phyloP scores from a whole-genome alignment of 2,888 invertebrate species.

The Epistrophe grossulariae region DNA sequence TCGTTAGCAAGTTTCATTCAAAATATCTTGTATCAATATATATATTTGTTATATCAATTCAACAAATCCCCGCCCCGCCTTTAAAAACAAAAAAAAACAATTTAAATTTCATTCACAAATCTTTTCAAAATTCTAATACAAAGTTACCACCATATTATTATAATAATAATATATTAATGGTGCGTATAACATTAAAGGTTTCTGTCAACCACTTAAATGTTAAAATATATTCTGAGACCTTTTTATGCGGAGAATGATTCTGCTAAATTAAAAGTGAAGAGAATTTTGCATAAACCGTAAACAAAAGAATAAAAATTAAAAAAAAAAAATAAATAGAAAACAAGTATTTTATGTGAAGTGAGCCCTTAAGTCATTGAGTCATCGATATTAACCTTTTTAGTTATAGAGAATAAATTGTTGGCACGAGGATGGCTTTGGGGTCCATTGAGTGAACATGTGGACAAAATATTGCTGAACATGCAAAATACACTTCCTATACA shows the following conservation, averaged over 20 bases:
- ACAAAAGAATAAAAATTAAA: constrained; percentile 13
- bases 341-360: constrained; percentile 26
- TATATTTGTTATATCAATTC: constrained; percentile 6
- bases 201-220: neutral
- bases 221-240: neutral
- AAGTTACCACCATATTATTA: neutral
- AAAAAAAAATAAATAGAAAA: constrained; percentile 15
- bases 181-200: constrained; percentile 24
- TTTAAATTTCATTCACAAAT: constrained; percentile 69
- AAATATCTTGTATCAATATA: constrained; percentile 36
- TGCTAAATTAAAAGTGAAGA: constrained; percentile 47
- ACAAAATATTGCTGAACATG: constrained; percentile 24
- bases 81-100: neutral
- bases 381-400: neutral
- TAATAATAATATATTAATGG: constrained; percentile 9
- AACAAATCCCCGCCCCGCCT: neutral
- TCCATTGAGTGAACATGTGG: constrained; percentile 44
- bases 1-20: constrained; percentile 37
- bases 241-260: neutral
- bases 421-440: constrained; percentile 32
- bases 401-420: neutral
- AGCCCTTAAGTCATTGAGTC: constrained; percentile 65
- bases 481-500: neutral
- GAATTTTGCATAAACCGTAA: constrained; percentile 27
- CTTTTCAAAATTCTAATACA: constrained; percentile 34